Evolutionary conservation across 1,140 invertebrate species (phyloP), one percentile per base, ranked within the genome.

Genomic region (Drosophila carrolli): DNA sequence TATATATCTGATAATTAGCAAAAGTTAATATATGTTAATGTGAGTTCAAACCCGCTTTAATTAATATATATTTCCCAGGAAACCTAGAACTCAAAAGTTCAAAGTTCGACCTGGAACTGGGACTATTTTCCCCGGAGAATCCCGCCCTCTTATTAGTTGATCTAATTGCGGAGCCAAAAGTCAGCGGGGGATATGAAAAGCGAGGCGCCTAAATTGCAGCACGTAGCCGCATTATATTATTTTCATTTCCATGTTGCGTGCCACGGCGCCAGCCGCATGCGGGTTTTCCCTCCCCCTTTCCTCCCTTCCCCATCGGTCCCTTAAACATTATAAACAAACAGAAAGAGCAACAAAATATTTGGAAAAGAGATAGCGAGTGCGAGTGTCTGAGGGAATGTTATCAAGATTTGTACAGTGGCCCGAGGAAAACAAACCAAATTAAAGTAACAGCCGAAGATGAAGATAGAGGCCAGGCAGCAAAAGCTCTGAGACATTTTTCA

Each of bases 161-260:
- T 81, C 73, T 81, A 73, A 81, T 67, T 67, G 63, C 16, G 59
- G 63, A 67, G 54, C 59, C 70, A 61, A 61, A 78, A 62, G 58
- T 29, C 41, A 59, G 46, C 61, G 54, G 61, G 50, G 14, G 40
- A n/a, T 41, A 6, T 19, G 8, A 51, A 19, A 44, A 58, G 32
- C 78, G 70, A 80, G 84, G 84, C 84, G 84, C 85, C 85, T 89
- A 89, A 89, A 84, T 81, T 89, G 74, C 68, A 71, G 73, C 84
- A 89, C 84, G 84, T 88, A 80, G 67, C 76, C 67, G 70, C 79
- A 77, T 81, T 73, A 79, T 86, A 79, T 86, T 78, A 82, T 74
- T 83, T 85, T 85, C 77, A 56, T 63, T 78, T 59, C 46, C 53
- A 62, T 77, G 78, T 66, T 80, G 83, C 83, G 71, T 88, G 83